Evolutionary conservation across 92 coral and sea anemone genomes (phyloP).

Genomic region (Paragorgia papillata): DNA sequence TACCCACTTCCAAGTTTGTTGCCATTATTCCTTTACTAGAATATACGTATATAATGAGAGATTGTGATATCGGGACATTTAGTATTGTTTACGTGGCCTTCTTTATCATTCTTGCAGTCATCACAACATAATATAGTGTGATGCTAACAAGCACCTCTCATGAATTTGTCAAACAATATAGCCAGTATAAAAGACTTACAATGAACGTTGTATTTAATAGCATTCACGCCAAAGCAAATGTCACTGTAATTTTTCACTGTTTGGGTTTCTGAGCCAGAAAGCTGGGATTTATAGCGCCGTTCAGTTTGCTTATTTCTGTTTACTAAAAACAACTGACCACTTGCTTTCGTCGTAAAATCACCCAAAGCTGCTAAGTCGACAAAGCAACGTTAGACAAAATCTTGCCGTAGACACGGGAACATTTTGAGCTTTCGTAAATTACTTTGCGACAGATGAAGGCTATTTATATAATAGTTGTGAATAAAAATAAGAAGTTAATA

Average conservation of each 20-base stretch:
- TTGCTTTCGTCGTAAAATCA: neutral
- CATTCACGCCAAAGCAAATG: no score
- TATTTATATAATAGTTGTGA: neutral
- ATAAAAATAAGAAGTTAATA: neutral
- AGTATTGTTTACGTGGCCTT: no score
- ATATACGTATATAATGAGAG: no score
- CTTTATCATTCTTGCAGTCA: no score
- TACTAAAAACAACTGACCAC: slow-evolving; percentile 14
- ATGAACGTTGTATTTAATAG: neutral
- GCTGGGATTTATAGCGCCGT: no score
- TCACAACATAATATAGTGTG: no score
- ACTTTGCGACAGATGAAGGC: neutral
- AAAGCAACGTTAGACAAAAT: neutral
- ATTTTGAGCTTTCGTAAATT: neutral
- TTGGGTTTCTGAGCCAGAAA: no score
- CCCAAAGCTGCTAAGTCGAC: neutral
- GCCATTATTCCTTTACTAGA: no score
- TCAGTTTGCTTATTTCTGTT: slow-evolving; percentile 4
- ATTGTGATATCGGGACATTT: no score
- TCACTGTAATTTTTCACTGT: no score
- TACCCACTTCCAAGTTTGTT: no score
- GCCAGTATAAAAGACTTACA: neutral
- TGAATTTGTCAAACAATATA: slow-evolving; percentile 7
- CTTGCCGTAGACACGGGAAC: neutral
- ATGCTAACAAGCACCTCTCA: neutral